Evolutionary conservation across 2,888 invertebrate genomes (phyloP).

Genomic region (Hydrotaea cyrtoneurina): DNA sequence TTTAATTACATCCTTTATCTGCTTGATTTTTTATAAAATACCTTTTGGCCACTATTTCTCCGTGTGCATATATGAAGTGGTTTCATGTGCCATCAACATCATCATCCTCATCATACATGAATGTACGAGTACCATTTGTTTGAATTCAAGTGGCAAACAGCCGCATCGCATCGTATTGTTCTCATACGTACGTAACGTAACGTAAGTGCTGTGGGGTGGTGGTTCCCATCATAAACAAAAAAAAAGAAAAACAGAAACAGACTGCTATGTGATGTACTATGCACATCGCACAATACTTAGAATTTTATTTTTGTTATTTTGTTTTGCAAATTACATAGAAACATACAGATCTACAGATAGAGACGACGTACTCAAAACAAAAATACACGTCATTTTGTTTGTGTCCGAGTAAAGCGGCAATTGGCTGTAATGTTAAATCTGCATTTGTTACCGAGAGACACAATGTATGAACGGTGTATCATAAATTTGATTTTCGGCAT

Average conservation of each 20-base stretch:
- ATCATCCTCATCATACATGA: not conserved
- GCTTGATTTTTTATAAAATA: no score
- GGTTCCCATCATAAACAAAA: not conserved
- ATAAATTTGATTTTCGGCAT: not conserved
- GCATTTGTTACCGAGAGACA: no score
- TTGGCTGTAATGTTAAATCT: no score
- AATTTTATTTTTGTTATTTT: not conserved
- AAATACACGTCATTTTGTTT: not conserved
- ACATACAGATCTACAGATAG: not conserved
- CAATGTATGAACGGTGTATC: not conserved
- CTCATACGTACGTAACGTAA: not conserved
- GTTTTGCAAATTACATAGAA: conserved; percentile 1
- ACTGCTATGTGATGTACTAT: not conserved
- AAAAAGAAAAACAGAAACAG: not conserved
- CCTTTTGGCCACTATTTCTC: no score
- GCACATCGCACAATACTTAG: not conserved
- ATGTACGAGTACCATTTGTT: conserved; percentile 5
- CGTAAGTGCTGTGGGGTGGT: not conserved
- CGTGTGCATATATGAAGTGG: not conserved
- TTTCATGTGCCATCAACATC: not conserved
- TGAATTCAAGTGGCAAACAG: conserved; percentile 35
- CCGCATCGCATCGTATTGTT: conserved; percentile 13
- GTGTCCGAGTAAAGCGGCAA: no score
- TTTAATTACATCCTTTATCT: no score
- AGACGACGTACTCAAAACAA: not conserved